Evolutionary conservation across 2,113 vertebrate species (phyloP).

Genomic region (Axis porcinus): DNA sequence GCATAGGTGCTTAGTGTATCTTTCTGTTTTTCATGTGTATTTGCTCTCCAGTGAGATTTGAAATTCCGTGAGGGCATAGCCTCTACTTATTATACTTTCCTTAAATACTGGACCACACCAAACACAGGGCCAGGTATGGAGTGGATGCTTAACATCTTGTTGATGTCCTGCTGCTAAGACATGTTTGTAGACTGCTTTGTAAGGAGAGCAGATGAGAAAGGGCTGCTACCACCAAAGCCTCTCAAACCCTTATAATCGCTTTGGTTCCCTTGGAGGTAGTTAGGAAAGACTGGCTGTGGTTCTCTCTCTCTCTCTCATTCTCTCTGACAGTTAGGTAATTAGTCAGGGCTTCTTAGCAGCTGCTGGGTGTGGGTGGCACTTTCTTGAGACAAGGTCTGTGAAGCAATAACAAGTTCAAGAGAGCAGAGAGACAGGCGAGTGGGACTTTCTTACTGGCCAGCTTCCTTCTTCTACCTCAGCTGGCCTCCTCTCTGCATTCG

Average conservation of each 20-base stretch:
- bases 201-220: neutral
- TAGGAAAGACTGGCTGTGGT: neutral
- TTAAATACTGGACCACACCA: neutral
- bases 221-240: neutral
- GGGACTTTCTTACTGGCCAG: neutral
- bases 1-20: fast-evolving
- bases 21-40: neutral
- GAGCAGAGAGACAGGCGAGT: neutral
- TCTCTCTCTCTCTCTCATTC: neutral
- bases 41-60: neutral
- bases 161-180: neutral
- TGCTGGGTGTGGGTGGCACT: neutral
- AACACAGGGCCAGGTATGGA: too few species aligned
- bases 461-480: neutral
- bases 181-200: neutral
- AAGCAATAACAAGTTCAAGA: neutral
- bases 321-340: neutral
- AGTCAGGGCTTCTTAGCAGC: neutral
- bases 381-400: neutral
- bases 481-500: neutral
- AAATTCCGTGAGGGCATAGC: neutral
- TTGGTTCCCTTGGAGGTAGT: neutral
- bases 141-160: neutral
- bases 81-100: neutral
- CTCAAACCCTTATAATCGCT: neutral